Evolutionary conservation across 2,888 invertebrate genomes (phyloP), one percentile per base, ranked within the genome.

Genomic region (Merodon equestris): DNA sequence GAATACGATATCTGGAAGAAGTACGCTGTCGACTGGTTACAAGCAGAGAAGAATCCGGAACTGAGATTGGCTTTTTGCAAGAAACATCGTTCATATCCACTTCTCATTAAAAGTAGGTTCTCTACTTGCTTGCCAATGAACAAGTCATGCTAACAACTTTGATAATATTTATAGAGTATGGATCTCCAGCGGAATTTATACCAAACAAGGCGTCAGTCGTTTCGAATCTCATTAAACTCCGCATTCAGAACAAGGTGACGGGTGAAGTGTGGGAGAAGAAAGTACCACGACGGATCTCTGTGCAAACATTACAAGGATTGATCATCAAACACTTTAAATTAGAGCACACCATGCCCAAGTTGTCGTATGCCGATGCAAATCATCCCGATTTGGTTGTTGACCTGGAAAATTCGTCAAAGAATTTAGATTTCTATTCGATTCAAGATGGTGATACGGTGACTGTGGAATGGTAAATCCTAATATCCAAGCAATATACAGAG

Each of bases 1-100:
- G 97, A 97, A 85, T 94, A 96, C 76, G 97, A 97, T 89, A 97
- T 97, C 85, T 89, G 97, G 88, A 97, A 97, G 88, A 91, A 93
- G 17, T 93, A 93, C 87, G 95, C 95, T 0, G 88, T 91, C 0
- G 93, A 93, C 74, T 96, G 95, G 94, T 88, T 93, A 57, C 89
- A 90, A 81, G 90, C 91, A 0, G 91, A 91, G 82, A 89, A 87
- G 12, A 90, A 90, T 76, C 87, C 88, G 0, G 89, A 89, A 57
- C 86, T 88, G 45, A 90, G 90, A 68, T 83, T 84, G 0, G 89
- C 90, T 40, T 96, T 97, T 86, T 88, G 92, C 42, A 84, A 88
- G 7, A 91, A 92, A 77, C 96, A 97, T 89, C 95, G 95, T 71
- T 91, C 96, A 68, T 97, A 95, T 89, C 88, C 91, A 15, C 90